Conservation (phyloP, 2,797 vertebrate species). For the Myioborus miniatus region DNA sequence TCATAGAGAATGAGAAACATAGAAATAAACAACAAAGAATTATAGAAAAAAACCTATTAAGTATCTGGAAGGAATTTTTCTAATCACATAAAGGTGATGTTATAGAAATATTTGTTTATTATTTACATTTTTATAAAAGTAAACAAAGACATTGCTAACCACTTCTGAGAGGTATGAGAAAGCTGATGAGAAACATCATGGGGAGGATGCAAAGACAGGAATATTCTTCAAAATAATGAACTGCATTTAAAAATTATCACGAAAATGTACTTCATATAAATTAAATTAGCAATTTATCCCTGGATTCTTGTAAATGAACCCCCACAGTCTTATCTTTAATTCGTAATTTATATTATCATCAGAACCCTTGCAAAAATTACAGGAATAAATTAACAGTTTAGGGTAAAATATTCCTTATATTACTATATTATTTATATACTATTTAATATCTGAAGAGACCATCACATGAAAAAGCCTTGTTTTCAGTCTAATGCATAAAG, state of each 20-base stretch:
- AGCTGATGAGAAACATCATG: neutral
- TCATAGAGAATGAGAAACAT: neutral
- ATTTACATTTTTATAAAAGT: neutral
- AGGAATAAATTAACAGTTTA: neutral
- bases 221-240: neutral
- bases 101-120: neutral
- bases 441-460: neutral
- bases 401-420: neutral
- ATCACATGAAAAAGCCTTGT: neutral
- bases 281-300: neutral
- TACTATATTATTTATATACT: neutral
- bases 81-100: neutral
- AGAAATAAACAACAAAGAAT: neutral
- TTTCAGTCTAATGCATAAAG: neutral
- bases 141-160: neutral
- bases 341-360: slow-evolving; percentile 26
- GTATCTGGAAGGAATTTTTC: neutral
- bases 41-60: accelerated
- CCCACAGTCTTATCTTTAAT: neutral
- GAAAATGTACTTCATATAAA: neutral
- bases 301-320: slow-evolving; percentile 18
- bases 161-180: neutral
- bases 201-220: neutral
- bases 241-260: neutral
- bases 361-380: slow-evolving; percentile 5